Percentiles rank a stretch among this genome's conserved stretches.
Evolutionary conservation across 2,113 vertebrate genomes (phyloP).

Genomic region (Rhegmatorhina hoffmannsi): DNA sequence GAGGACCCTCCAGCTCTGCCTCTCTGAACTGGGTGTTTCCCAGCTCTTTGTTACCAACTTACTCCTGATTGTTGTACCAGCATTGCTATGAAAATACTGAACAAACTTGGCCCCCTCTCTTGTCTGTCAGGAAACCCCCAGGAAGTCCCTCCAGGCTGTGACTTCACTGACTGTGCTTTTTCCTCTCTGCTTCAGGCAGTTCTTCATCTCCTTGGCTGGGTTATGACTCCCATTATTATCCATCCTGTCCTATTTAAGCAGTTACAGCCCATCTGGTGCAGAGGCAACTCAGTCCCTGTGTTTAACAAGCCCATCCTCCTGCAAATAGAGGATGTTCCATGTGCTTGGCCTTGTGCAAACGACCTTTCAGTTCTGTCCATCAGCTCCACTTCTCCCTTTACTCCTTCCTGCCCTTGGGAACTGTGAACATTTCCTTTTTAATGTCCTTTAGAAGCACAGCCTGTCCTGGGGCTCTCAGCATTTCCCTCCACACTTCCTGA

Average conservation of each 20-base stretch:
- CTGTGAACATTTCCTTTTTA: background rate
- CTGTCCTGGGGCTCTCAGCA: background rate
- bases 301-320: background rate
- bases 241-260: background rate
- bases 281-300: background rate
- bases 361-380: background rate
- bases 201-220: background rate
- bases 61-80: background rate
- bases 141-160: background rate
- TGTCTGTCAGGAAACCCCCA: background rate
- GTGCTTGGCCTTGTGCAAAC: rapidly evolving
- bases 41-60: rapidly evolving
- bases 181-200: background rate
- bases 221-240: background rate
- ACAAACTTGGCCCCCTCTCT: background rate
- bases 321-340: background rate
- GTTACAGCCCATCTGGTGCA: slow-evolving; percentile 3
- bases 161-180: background rate
- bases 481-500: background rate
- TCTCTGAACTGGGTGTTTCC: background rate
- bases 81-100: background rate
- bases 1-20: background rate
- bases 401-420: background rate
- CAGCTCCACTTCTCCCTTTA: background rate
- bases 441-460: background rate